Percentiles rank a stretch among this genome's conserved stretches.
Conservation (phyloP, 1,140 invertebrate genomes). For the Oryctes rhinoceros region DNA sequence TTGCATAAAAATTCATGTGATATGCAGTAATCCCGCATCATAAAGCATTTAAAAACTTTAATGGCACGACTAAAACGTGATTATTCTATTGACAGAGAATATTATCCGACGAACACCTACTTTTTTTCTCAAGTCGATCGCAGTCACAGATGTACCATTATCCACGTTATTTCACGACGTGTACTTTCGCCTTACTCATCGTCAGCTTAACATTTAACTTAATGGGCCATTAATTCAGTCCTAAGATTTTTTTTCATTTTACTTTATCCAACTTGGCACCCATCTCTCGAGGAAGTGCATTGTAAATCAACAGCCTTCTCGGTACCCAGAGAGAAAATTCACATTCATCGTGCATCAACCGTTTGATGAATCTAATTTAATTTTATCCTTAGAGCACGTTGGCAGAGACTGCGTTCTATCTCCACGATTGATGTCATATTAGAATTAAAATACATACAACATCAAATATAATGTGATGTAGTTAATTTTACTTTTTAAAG, state of each 20-base stretch:
- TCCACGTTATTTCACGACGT: conserved; percentile 3
- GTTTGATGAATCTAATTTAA: neutral
- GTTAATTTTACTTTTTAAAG: too few species aligned
- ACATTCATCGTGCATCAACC: too few species aligned
- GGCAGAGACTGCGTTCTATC: too few species aligned
- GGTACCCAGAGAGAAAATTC: too few species aligned
- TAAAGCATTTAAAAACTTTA: neutral
- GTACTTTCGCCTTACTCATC: neutral
- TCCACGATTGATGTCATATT: too few species aligned
- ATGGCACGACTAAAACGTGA: conserved; percentile 1
- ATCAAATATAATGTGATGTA: neutral
- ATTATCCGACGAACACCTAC: neutral
- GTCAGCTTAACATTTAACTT: neutral
- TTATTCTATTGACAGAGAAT: neutral
- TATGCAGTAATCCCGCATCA: neutral
- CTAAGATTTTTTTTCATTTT: neutral
- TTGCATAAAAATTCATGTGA: too few species aligned
- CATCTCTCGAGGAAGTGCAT: too few species aligned
- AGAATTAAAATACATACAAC: neutral
- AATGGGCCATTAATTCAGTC: neutral
- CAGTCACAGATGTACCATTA: neutral
- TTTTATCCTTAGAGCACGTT: neutral
- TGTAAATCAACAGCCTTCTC: too few species aligned
- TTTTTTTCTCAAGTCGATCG: neutral
- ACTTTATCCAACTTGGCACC: too few species aligned